These are phyloP conservation scores for Lordiphosa clarofinis DNA, from an alignment of 1,140 invertebrate genomes.

Conservation along the genomic window DNA sequence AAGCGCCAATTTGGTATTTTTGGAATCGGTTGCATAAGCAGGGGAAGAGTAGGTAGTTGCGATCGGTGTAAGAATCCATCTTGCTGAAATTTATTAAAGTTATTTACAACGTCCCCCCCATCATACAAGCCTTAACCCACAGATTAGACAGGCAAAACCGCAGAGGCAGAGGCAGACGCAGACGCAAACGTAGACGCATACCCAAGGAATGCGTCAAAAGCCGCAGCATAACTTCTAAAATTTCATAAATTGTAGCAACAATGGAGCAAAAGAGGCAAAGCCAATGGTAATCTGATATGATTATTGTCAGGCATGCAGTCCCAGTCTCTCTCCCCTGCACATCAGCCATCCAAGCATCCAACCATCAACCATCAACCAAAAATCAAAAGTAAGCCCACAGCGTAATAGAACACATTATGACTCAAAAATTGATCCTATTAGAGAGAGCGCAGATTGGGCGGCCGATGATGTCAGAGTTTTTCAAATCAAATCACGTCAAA, in stretches of 20 bases:
- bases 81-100: too few relatives aligned
- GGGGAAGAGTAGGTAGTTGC: too few relatives aligned
- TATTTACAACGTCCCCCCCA: background rate
- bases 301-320: conserved; percentile 76
- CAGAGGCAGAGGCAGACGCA: conserved; percentile 27
- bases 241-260: conserved; percentile 78
- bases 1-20: conserved; percentile 38
- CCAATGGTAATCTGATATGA: conserved; percentile 76
- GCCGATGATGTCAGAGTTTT: conserved; percentile 60
- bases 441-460: conserved; percentile 17
- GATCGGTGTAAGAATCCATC: too few relatives aligned
- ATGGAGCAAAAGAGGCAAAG: conserved; percentile 62
- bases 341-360: background rate
- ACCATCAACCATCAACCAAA: conserved; percentile 28
- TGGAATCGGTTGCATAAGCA: conserved; percentile 33
- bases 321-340: conserved; percentile 1
- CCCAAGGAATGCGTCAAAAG: conserved; percentile 72
- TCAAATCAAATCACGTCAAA: conserved; percentile 76
- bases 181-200: too few relatives aligned
- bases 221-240: conserved; percentile 76
- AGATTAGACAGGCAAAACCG: conserved; percentile 41
- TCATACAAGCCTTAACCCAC: conserved; percentile 12
- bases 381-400: conserved; percentile 67
- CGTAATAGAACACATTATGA: conserved; percentile 72
- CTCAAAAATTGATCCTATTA: conserved; percentile 75